These are phyloP conservation scores for Odontomachus brunneus DNA, from an alignment of 1,140 invertebrate genomes.

Conservation along the genomic window DNA sequence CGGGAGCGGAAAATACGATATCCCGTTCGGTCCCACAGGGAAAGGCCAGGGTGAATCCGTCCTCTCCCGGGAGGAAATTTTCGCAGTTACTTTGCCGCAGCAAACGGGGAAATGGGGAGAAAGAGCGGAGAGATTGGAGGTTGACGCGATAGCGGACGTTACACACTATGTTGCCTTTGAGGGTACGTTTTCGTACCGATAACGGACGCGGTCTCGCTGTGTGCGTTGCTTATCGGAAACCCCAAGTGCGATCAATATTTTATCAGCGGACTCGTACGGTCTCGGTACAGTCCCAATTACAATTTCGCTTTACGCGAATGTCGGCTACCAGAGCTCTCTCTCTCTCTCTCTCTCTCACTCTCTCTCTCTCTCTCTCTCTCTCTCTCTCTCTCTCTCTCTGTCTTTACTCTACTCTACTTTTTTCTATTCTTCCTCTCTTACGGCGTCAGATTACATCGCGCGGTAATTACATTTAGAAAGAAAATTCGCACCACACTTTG, in stretches of 20 bases:
- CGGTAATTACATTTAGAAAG: too few species aligned
- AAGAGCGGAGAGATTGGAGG: constrained; percentile 13
- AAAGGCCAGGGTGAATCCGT: not conserved
- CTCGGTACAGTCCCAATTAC: constrained; percentile 38
- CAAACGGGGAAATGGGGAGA: too few species aligned
- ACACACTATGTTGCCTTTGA: constrained; percentile 16
- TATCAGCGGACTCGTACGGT: constrained; percentile 21
- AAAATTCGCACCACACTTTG: too few species aligned
- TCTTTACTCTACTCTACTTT: too few species aligned
- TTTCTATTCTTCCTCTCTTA: too few species aligned
- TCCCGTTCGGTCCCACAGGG: not conserved
- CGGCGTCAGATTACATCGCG: too few species aligned
- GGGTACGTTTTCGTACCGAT: constrained; percentile 32
- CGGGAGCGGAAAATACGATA: constrained; percentile 40
- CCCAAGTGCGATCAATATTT: constrained; percentile 44
- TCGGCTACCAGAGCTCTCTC: not conserved
- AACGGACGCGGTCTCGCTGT: not conserved
- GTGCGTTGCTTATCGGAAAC: constrained; percentile 41
- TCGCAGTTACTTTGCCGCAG: constrained; percentile 31
- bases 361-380: too few species aligned
- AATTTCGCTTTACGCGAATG: constrained; percentile 37
- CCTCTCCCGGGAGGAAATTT: constrained; percentile 10
- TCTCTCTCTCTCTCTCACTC: too few species aligned
- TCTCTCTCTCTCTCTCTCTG: too few species aligned
- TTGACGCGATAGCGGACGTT: constrained; percentile 6